Percentiles rank a stretch among this genome's conserved stretches.
phyloP scores from a whole-genome alignment of 2,888 invertebrate genomes.

The Euproctis similis region DNA sequence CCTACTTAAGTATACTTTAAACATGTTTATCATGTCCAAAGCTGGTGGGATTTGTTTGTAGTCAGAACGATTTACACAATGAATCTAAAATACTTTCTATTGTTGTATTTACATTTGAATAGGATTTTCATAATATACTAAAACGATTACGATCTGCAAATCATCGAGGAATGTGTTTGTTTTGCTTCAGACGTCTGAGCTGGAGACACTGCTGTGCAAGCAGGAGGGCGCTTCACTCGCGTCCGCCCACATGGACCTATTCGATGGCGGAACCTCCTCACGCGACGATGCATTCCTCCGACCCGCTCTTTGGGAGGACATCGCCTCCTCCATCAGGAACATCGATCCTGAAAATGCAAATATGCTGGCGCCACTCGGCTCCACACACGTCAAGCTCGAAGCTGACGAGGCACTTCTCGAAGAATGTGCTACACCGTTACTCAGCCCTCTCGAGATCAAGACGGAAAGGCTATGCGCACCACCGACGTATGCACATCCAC shows the following conservation, averaged over 20 bases:
- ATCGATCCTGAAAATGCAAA: conserved; percentile 93
- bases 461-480: conserved; percentile 81
- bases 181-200: conserved; percentile 81
- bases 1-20: conserved; percentile 1
- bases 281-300: conserved; percentile 91
- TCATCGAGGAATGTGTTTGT: conserved; percentile 10
- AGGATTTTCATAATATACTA: conserved; percentile 24
- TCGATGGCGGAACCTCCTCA: conserved; percentile 72
- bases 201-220: conserved; percentile 87
- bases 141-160: conserved; percentile 14
- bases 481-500: conserved; percentile 61
- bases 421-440: conserved; percentile 80
- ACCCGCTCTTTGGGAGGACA: conserved; percentile 94
- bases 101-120: conserved; percentile 28
- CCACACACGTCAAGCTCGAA: conserved; percentile 86
- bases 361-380: conserved; percentile 82
- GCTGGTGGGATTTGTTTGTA: conserved; percentile 12
- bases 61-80: conserved; percentile 12
- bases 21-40: conserved; percentile 9
- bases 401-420: conserved; percentile 77
- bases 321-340: conserved; percentile 91
- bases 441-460: conserved; percentile 88
- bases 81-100: conserved; percentile 18
- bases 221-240: conserved; percentile 80
- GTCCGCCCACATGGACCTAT: conserved; percentile 77